Percentiles rank a stretch among this genome's conserved stretches.
These are phyloP conservation scores for Otis tarda DNA, from an alignment of 2,113 vertebrate genomes.

Conservation along the genomic window DNA sequence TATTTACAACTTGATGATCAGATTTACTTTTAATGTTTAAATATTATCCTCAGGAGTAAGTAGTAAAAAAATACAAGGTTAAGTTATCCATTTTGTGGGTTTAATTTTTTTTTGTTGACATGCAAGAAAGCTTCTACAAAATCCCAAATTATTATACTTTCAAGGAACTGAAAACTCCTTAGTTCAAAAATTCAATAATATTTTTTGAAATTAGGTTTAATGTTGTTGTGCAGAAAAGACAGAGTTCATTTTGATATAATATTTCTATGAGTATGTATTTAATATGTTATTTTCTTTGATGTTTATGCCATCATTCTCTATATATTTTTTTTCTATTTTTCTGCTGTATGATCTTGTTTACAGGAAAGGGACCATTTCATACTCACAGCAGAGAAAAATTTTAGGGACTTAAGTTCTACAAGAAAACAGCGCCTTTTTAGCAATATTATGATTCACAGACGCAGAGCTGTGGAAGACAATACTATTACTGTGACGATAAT, in stretches of 20 bases:
- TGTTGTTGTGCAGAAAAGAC: not conserved
- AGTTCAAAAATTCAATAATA: not conserved
- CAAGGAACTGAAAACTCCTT: not conserved
- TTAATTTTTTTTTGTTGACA: not conserved
- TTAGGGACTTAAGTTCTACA: not conserved
- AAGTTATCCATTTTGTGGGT: not conserved
- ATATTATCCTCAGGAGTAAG: not conserved
- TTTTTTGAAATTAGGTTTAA: not conserved
- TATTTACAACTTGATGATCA: not conserved
- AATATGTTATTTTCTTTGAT: not conserved
- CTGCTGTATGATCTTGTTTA: not conserved
- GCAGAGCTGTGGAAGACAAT: not conserved
- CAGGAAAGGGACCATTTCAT: not conserved
- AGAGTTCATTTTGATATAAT: not conserved
- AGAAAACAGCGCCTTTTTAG: not conserved
- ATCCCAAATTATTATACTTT: not conserved
- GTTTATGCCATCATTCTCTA: not conserved
- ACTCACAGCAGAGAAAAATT: not conserved
- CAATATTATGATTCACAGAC: not conserved
- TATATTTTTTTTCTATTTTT: not conserved
- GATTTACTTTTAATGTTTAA: not conserved
- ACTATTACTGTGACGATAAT: slow-evolving; percentile 14
- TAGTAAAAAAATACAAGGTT: not conserved
- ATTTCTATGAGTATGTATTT: not conserved
- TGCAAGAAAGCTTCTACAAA: not conserved